Evolutionary conservation across 2,113 vertebrate genomes (phyloP), one percentile per base, ranked within the genome.

Genomic region (Aegithalos caudatus): DNA sequence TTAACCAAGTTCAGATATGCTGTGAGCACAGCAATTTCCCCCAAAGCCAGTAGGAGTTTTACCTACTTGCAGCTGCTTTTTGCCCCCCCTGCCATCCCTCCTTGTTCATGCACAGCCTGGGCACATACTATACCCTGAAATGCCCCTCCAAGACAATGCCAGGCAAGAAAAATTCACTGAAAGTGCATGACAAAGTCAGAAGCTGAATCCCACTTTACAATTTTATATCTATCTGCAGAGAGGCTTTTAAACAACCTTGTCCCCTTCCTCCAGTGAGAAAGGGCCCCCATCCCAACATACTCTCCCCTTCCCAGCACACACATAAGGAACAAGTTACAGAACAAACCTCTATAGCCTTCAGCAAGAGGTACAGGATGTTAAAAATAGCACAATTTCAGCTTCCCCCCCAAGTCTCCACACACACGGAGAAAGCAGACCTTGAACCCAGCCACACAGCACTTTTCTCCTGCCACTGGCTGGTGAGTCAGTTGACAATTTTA

Each of bases 361-460:
- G 62, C 71, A 88, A 86, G 94, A 84, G 79, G 45, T 57, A 58
- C 69, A 90, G 60, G 27, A 48, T 89, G 88, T 86, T 95, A 94
- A 95, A 96, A 96, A 94, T 35, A 93, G 69, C 94, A 94, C 38
- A 51, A 70, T 86, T 93, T 81, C 94, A 92, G 53, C 60, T 86
- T 77, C 24, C 17, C 53, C 71, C 60, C 45, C 37, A 78, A 91
- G 64, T 77, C 35, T 86, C n/a, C 70, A 54, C 31, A 65, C 62
- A 80, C 47, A 50, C 28, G 0, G 1, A 90, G 84, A 95, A 90
- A 91, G 92, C 92, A 85, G 96, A 88, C 95, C 93, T 94, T 91
- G 83, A 88, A 88, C 44, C 88, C 81, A 58, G 84, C 60, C 14
- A 64, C 90, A 62, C 51, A 51, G 87, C 56, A 93, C 93, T 88